Percentiles rank a stretch among this genome's conserved stretches.
Conservation (phyloP, 2,888 invertebrate genomes). For the Doris montereyensis region DNA sequence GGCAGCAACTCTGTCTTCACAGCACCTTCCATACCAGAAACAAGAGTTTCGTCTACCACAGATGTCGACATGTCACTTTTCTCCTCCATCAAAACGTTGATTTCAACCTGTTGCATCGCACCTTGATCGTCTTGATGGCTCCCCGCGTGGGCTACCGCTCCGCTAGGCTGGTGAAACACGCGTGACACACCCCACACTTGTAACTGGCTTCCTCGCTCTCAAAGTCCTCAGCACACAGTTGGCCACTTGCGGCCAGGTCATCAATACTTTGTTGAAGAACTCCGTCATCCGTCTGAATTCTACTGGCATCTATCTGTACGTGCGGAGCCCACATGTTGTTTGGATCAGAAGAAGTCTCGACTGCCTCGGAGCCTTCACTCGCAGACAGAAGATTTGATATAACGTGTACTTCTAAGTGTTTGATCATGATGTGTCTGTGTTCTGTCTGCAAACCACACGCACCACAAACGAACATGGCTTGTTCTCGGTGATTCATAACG, state of each 20-base stretch:
- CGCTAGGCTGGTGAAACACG: constrained; percentile 35
- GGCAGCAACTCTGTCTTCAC: too few relatives aligned
- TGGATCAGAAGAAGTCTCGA: background rate
- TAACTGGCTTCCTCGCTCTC: constrained; percentile 27
- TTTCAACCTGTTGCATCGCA: background rate
- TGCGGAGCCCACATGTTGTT: background rate
- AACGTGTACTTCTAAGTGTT: constrained; percentile 39
- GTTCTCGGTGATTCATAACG: constrained; percentile 34
- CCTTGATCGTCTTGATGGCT: constrained; percentile 31
- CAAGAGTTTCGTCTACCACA: too few relatives aligned
- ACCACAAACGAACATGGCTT: constrained; percentile 37
- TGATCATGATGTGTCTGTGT: constrained; percentile 40
- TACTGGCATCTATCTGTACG: constrained; percentile 24
- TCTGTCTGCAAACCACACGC: constrained; percentile 41
- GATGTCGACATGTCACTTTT: too few relatives aligned
- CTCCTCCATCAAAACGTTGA: background rate
- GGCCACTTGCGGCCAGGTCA: background rate
- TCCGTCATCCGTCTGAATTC: background rate
- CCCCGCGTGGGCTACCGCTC: constrained; percentile 32
- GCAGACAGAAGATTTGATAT: constrained; percentile 34
- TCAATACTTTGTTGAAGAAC: background rate
- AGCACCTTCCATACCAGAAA: too few relatives aligned
- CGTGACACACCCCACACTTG: constrained; percentile 38
- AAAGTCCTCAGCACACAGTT: background rate
- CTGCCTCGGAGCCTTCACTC: background rate